Evolutionary conservation across 2,113 vertebrate species (phyloP).

Genomic region (Oreochromis aureus): DNA sequence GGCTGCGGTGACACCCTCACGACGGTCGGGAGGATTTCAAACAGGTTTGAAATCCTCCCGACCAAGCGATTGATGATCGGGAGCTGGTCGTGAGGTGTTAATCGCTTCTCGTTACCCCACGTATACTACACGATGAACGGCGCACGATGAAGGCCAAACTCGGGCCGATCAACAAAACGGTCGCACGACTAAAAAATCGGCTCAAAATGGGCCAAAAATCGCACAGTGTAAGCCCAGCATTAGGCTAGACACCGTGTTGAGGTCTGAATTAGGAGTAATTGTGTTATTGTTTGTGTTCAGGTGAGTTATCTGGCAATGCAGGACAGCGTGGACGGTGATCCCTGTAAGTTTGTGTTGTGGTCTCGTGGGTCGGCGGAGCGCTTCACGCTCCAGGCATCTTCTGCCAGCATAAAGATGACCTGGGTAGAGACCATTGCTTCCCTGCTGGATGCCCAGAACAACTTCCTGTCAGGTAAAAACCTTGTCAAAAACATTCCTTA

Average conservation of each 20-base stretch:
- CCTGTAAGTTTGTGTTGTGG: conserved; percentile 89
- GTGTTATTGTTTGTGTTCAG: conserved; percentile 57
- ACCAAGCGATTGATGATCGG: too few species aligned
- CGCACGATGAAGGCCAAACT: too few species aligned
- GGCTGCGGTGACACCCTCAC: too few species aligned
- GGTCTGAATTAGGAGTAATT: not conserved
- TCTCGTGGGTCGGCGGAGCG: conserved; percentile 88
- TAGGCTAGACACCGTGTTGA: not conserved
- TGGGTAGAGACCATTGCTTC: conserved; percentile 89
- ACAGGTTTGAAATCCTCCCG: too few species aligned
- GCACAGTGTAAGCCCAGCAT: too few species aligned
- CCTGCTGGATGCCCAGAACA: conserved; percentile 89
- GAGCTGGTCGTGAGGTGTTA: too few species aligned
- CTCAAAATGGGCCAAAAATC: too few species aligned
- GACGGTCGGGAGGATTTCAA: too few species aligned
- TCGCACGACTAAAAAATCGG: too few species aligned
- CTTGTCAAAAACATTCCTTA: not conserved
- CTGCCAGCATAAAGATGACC: conserved; percentile 85
- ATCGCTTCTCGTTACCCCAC: too few species aligned
- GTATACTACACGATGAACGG: too few species aligned
- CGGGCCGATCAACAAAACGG: too few species aligned
- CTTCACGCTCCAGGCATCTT: conserved; percentile 90
- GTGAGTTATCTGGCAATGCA: conserved; percentile 94
- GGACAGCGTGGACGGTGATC: conserved; percentile 85
- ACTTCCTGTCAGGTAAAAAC: conserved; percentile 87